A percentile compares a stretch with the other conserved stretches of the same genome.
phyloP scores from a whole-genome alignment of 2,113 vertebrate genomes.

The Myiozetetes cayanensis region DNA sequence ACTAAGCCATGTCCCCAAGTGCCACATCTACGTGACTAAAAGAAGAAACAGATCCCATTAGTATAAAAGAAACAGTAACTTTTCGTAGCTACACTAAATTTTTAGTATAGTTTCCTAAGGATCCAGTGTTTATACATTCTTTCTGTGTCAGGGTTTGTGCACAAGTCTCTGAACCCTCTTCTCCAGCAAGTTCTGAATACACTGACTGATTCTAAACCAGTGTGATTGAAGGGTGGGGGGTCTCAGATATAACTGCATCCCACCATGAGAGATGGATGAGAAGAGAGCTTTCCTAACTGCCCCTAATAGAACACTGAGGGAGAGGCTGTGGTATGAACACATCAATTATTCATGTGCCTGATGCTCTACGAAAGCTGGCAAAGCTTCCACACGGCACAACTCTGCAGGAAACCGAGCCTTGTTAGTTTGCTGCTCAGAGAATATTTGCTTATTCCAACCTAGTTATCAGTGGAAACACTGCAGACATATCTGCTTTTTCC shows the following conservation, averaged over 20 bases:
- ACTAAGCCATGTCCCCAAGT: neutral
- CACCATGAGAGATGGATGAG: neutral
- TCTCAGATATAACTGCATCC: neutral
- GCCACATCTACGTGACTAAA: neutral
- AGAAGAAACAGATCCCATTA: neutral
- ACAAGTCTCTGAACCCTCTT: neutral
- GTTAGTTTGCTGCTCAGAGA: neutral
- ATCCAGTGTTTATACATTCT: neutral
- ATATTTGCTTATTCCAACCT: neutral
- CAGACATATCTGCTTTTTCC: neutral
- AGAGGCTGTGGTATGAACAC: neutral
- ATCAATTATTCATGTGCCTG: constrained; percentile 34
- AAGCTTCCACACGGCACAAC: neutral
- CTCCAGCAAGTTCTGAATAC: neutral
- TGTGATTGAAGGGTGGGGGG: neutral
- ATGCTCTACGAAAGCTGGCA: neutral
- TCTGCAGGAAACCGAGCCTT: neutral
- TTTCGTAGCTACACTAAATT: neutral
- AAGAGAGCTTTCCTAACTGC: neutral
- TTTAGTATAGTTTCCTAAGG: neutral
- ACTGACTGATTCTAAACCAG: neutral
- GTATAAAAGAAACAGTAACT: neutral
- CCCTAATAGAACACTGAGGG: neutral
- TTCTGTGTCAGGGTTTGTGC: neutral
- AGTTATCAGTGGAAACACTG: neutral